Evolutionary conservation across 2,888 invertebrate species (phyloP).

Genomic region (Nebria salina): DNA sequence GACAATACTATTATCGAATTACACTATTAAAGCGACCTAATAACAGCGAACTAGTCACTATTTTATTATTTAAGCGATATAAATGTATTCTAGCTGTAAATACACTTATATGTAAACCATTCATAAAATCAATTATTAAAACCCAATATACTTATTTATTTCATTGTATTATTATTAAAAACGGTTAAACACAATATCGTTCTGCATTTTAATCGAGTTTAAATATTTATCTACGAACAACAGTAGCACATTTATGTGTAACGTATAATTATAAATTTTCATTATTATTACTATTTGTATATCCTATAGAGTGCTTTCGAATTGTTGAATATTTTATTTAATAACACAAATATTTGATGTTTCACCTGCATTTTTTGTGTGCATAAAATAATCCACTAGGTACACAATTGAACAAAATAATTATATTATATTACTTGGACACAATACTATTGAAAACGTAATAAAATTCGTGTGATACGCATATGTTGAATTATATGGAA

Average conservation of each 20-base stretch:
- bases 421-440: too few species aligned
- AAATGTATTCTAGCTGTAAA: too few species aligned
- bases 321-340: not conserved
- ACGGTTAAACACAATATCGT: too few species aligned
- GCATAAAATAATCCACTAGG: not conserved
- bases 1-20: too few species aligned
- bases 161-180: too few species aligned
- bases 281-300: not conserved
- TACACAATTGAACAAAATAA: too few species aligned
- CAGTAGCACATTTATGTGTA: not conserved
- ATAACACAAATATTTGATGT: not conserved
- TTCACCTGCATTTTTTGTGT: not conserved
- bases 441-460: not conserved
- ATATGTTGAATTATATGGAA: not conserved
- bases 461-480: not conserved
- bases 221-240: not conserved
- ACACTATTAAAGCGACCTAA: too few species aligned
- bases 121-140: too few species aligned
- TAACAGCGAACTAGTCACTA: too few species aligned
- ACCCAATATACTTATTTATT: too few species aligned
- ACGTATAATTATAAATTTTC: not conserved
- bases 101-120: too few species aligned
- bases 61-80: too few species aligned
- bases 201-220: not conserved
- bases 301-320: not conserved